Percentiles rank a stretch among this genome's conserved stretches.
These are phyloP conservation scores for Brienomyrus longianalis DNA, from an alignment of 2,113 vertebrate species.

Conservation along the genomic window DNA sequence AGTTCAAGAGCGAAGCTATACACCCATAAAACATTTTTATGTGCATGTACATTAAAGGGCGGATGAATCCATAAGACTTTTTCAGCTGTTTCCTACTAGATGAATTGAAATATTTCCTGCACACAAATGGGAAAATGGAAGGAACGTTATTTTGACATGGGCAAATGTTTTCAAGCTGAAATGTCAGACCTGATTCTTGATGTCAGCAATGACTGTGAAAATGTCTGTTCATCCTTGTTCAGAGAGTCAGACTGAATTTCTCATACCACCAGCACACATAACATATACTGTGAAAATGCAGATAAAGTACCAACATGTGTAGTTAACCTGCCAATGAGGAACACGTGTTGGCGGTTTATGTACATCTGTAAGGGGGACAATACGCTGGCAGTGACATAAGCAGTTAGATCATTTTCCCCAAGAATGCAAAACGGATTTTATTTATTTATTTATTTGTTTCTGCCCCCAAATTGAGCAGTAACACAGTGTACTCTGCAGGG, in stretches of 20 bases:
- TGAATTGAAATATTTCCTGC: neutral
- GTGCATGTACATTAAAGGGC: neutral
- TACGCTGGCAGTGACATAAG: constrained; percentile 11
- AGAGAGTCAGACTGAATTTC: neutral
- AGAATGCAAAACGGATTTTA: constrained; percentile 13
- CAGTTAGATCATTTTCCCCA: constrained; percentile 20
- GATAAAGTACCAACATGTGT: neutral
- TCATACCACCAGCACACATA: neutral
- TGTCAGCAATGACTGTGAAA: neutral
- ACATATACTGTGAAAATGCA: neutral
- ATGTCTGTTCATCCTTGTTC: neutral
- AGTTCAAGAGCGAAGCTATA: neutral
- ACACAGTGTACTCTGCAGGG: neutral
- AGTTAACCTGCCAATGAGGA: constrained; percentile 6
- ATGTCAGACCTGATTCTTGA: neutral
- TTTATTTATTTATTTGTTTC: neutral
- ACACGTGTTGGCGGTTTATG: neutral
- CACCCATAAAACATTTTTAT: constrained; percentile 24
- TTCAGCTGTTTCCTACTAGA: neutral
- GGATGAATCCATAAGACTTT: neutral
- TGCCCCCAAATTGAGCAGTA: constrained; percentile 16
- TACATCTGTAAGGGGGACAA: constrained; percentile 10
- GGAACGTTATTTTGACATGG: neutral
- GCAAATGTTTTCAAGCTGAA: neutral
- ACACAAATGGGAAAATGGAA: neutral